Conservation (phyloP, 1,140 invertebrate species). For the Stratiolaelaps scimitus region DNA sequence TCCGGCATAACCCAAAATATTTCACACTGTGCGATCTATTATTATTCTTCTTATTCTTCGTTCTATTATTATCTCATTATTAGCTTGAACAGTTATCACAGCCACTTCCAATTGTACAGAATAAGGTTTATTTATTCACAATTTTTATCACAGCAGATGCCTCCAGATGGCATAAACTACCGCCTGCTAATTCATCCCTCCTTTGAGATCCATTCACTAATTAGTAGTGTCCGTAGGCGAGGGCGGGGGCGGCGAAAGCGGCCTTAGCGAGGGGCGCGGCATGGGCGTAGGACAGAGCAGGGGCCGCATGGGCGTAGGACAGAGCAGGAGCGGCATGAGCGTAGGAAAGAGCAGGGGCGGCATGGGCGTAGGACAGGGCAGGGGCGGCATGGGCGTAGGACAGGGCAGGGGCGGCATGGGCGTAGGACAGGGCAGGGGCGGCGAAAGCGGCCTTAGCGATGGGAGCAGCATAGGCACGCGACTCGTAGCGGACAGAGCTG, state of each 20-base stretch:
- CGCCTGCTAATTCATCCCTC: too few species aligned
- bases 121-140: too few species aligned
- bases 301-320: neutral
- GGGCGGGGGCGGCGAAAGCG: neutral
- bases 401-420: neutral
- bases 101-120: too few species aligned
- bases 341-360: neutral
- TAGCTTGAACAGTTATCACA: too few species aligned
- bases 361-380: neutral
- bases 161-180: too few species aligned
- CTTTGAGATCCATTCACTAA: too few species aligned
- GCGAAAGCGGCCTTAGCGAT: neutral
- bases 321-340: constrained; percentile 4
- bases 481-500: constrained; percentile 7
- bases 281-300: neutral
- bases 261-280: neutral
- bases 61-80: too few species aligned
- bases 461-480: neutral
- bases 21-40: too few species aligned
- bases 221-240: neutral
- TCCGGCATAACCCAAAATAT: too few species aligned
- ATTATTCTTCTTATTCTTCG: too few species aligned
- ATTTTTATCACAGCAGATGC: too few species aligned
- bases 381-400: neutral
- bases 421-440: neutral